Conservation (phyloP, 2,888 invertebrate genomes). For the Ophion costatus region DNA sequence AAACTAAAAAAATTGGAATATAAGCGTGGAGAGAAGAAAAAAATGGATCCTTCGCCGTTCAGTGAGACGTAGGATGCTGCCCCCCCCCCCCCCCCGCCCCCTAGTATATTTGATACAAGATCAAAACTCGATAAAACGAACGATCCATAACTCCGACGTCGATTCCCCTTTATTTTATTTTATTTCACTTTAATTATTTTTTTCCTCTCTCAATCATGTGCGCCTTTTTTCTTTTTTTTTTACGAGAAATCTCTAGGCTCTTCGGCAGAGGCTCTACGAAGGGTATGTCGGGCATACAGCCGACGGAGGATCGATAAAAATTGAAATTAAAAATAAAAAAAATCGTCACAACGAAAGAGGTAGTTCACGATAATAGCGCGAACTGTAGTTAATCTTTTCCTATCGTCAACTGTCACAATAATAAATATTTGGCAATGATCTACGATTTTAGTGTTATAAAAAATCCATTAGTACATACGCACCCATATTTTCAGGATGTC, state of each 20-base stretch:
- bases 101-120: slow-evolving; percentile 23
- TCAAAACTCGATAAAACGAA: slow-evolving; percentile 48
- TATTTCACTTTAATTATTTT: neutral
- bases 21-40: slow-evolving; percentile 33
- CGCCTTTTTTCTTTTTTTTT: neutral
- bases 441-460: no score
- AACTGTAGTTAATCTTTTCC: slow-evolving; percentile 21
- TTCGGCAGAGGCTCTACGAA: neutral
- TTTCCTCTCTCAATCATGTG: neutral
- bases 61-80: slow-evolving; percentile 28
- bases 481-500: no score
- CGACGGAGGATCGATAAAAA: neutral
- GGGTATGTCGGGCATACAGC: neutral
- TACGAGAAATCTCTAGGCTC: slow-evolving; percentile 3
- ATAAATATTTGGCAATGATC: no score
- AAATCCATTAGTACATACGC: no score
- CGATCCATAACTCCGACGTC: slow-evolving; percentile 38
- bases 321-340: neutral
- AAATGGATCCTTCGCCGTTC: slow-evolving; percentile 5
- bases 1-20: slow-evolving; percentile 44
- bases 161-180: neutral
- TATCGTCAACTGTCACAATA: slow-evolving; percentile 48
- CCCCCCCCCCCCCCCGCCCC: neutral
- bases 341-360: neutral
- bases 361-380: slow-evolving; percentile 7